Conservation (phyloP, 2,797 vertebrate species). For the Ceyx erithaca region DNA sequence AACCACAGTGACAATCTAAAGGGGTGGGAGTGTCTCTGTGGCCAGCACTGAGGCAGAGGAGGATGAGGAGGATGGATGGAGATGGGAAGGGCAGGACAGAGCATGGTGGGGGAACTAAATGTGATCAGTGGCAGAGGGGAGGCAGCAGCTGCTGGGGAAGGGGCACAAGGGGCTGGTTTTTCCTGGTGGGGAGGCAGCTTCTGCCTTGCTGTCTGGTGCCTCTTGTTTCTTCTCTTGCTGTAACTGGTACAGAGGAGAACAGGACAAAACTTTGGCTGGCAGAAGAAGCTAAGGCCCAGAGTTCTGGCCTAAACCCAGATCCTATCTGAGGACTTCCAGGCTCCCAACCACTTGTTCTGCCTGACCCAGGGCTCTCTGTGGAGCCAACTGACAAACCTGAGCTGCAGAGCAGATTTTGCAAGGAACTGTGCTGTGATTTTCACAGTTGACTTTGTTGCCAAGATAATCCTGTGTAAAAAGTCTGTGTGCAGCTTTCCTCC, state of each 20-base stretch:
- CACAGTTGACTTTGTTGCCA: background rate
- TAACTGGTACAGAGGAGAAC: background rate
- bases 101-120: background rate
- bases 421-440: background rate
- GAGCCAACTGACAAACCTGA: background rate
- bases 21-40: background rate
- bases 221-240: background rate
- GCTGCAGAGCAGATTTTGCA: background rate
- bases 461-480: background rate
- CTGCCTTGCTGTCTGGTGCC: background rate
- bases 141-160: background rate
- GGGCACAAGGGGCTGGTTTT: background rate
- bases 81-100: accelerated
- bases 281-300: background rate
- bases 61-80: background rate
- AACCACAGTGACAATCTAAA: background rate
- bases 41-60: background rate
- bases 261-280: background rate
- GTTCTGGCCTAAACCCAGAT: background rate
- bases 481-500: background rate
- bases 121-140: background rate
- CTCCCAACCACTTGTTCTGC: background rate
- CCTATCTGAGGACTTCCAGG: background rate
- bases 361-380: background rate
- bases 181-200: background rate